phyloP scores from a whole-genome alignment of 2,797 vertebrate species.

The Myripristis murdjan region DNA sequence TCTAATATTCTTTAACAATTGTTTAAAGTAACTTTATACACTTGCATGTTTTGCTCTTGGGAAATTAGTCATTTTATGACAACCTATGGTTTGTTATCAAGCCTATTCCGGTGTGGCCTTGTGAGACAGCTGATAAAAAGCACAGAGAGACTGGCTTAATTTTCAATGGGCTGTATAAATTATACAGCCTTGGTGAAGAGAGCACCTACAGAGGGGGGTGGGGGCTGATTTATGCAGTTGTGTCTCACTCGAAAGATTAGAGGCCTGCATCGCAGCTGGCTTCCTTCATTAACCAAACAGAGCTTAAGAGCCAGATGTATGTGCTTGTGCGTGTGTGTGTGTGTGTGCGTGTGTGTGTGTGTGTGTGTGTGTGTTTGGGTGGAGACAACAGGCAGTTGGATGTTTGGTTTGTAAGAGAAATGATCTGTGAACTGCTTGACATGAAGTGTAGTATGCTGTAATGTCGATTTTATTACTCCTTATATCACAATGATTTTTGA shows the following conservation, averaged over 20 bases:
- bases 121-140: constrained; percentile 41
- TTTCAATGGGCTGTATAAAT: constrained; percentile 46
- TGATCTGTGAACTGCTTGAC: background rate
- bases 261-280: constrained; percentile 10
- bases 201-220: background rate
- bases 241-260: constrained; percentile 25
- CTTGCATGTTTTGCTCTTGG: background rate
- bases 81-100: constrained; percentile 32
- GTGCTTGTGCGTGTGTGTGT: constrained; percentile 1
- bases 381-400: background rate
- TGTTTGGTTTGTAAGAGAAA: background rate
- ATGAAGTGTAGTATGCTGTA: constrained; percentile 1
- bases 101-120: constrained; percentile 42
- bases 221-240: constrained; percentile 36
- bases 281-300: constrained; percentile 11
- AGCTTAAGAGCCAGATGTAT: constrained; percentile 34
- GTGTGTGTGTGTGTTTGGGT: constrained; percentile 6
- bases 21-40: constrained; percentile 17
- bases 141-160: constrained; percentile 27
- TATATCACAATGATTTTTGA: background rate
- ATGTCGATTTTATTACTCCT: background rate
- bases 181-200: constrained; percentile 22
- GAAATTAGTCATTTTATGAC: constrained; percentile 39
- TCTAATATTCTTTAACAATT: background rate
- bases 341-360: constrained; percentile 13